Evolutionary conservation across 2,888 invertebrate species (phyloP).

Genomic region (Macaria notata): DNA sequence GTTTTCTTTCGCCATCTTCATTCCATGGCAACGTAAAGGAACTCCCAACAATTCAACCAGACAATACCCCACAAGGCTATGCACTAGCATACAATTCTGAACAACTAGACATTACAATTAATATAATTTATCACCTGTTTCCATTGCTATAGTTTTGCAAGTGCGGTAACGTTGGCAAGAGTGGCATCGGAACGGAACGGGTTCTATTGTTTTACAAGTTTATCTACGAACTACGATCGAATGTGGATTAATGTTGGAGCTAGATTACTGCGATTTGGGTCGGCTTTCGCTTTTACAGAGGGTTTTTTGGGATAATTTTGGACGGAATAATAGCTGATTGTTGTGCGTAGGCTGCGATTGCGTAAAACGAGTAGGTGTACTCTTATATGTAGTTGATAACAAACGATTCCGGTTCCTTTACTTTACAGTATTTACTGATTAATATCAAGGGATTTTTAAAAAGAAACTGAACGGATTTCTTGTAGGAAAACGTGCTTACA

Average conservation of each 20-base stretch:
- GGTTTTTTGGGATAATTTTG: conserved; percentile 20
- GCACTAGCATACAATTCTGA: too few species aligned
- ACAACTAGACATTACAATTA: conserved; percentile 34
- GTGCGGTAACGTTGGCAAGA: conserved; percentile 47
- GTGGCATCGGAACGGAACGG: conserved; percentile 49
- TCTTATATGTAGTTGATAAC: too few species aligned
- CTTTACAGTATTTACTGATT: too few species aligned
- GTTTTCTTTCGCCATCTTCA: too few species aligned
- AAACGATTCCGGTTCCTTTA: too few species aligned
- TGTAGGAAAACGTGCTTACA: too few species aligned
- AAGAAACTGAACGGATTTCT: too few species aligned
- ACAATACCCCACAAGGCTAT: too few species aligned
- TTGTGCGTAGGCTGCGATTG: neutral
- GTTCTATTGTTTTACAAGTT: conserved; percentile 55
- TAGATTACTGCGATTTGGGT: conserved; percentile 25
- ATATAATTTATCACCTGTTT: conserved; percentile 40
- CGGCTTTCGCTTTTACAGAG: conserved; percentile 46
- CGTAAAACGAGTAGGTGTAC: neutral
- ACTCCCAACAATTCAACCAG: too few species aligned
- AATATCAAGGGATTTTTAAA: too few species aligned
- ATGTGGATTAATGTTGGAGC: conserved; percentile 64
- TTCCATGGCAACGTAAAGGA: too few species aligned
- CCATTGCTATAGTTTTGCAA: conserved; percentile 41
- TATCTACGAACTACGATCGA: conserved; percentile 61
- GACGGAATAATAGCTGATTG: neutral